phyloP scores from a whole-genome alignment of 2,888 invertebrate species.

The Liposcelis brunnea region DNA sequence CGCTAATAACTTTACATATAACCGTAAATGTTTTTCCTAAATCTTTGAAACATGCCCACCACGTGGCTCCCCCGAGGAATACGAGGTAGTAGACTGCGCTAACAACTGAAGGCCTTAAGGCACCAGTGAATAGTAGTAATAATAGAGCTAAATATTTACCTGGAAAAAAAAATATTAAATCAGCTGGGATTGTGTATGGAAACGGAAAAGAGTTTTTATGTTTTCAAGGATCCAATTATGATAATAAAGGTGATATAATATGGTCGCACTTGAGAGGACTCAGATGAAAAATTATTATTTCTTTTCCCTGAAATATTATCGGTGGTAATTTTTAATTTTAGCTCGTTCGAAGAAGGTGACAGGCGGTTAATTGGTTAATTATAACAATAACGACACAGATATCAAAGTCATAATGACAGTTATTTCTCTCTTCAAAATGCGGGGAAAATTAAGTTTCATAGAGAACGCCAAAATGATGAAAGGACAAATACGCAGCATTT shows the following conservation, averaged over 20 bases:
- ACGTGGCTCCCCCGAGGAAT: conserved; percentile 69
- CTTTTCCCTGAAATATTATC: too few species aligned
- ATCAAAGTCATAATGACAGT: too few species aligned
- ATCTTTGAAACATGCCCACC: conserved; percentile 68
- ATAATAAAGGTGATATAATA: background rate
- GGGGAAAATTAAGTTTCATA: background rate
- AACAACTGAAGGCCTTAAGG: conserved; percentile 64
- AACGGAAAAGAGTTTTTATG: too few species aligned
- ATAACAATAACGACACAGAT: too few species aligned
- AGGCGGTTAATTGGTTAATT: too few species aligned
- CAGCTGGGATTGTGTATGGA: background rate
- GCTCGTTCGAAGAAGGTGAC: too few species aligned
- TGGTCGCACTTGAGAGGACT: too few species aligned
- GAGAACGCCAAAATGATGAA: too few species aligned
- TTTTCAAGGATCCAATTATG: background rate
- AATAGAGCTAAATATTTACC: conserved; percentile 47
- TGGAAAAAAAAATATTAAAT: conserved; percentile 24
- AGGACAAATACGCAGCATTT: too few species aligned
- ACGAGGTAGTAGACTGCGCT: conserved; percentile 74
- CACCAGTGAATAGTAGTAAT: conserved; percentile 51
- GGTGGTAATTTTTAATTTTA: too few species aligned
- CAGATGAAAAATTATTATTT: too few species aligned
- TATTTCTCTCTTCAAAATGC: too few species aligned
- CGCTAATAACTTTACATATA: conserved; percentile 47
- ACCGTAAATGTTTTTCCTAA: conserved; percentile 62